Evolutionary conservation across 2,888 invertebrate genomes (phyloP), one percentile per base, ranked within the genome.

Genomic region (Corythucha ciliata): DNA sequence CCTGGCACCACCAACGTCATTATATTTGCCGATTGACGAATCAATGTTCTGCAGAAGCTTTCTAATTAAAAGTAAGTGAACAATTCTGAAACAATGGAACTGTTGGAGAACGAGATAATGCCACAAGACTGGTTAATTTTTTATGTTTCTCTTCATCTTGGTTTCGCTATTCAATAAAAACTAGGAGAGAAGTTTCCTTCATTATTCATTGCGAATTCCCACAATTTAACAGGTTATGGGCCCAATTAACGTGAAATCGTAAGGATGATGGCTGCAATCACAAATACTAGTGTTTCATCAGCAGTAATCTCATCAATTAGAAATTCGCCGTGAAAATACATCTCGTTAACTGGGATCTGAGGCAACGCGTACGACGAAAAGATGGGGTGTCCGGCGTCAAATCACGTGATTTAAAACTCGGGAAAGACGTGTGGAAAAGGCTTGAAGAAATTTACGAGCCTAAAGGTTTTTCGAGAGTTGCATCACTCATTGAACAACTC

Each of bases 171-270:
- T n/a, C n/a, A n/a, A n/a, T n/a, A n/a, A n/a, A n/a, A n/a, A n/a
- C n/a, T n/a, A n/a, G n/a, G n/a, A n/a, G n/a, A n/a, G n/a, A n/a
- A n/a, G n/a, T n/a, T n/a, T 14, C 16, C 36, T 20, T 29, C 8
- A 7, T 25, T 32, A 33, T 8, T 18, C 22, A n/a, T n/a, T n/a
- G n/a, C n/a, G n/a, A n/a, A n/a, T n/a, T n/a, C n/a, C n/a, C n/a
- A n/a, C n/a, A n/a, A n/a, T n/a, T n/a, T n/a, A 40, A 48, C 34
- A 48, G 48, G 48, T 48, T 48, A 48, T 48, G 48, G 39, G 39
- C 27, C 27, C 48, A 48, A 29, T 6, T 40, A 40, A 22, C 41
- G 41, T n/a, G 20, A 48, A 27, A 25, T 48, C 24, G n/a, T n/a
- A n/a, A 4, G 18, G 40, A 26, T 10, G 14, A 48, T 48, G 21